Percentiles rank a stretch among this genome's conserved stretches.
phyloP scores from a whole-genome alignment of 2,888 invertebrate species.

The Iselma pallidipennis region DNA sequence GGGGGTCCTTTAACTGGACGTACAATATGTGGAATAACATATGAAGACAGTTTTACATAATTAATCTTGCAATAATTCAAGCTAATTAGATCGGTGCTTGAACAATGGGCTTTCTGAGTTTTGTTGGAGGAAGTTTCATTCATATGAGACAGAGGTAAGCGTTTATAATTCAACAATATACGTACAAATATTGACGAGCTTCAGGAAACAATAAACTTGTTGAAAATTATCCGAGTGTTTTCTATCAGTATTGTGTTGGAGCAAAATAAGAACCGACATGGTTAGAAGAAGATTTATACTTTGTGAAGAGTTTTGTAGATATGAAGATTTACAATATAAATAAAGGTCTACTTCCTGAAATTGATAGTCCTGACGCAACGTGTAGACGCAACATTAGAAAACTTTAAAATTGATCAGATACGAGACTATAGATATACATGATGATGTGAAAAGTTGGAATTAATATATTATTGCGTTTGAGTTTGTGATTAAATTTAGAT shows the following conservation, averaged over 20 bases:
- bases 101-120: no score
- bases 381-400: no score
- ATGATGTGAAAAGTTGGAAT: no score
- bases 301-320: neutral
- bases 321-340: neutral
- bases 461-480: no score
- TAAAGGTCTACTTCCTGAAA: neutral
- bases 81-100: neutral
- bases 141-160: no score
- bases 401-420: no score
- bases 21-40: neutral
- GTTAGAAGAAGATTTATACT: neutral
- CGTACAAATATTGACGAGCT: neutral
- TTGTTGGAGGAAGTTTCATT: no score
- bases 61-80: neutral
- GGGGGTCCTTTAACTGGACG: neutral
- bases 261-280: neutral
- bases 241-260: neutral
- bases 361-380: no score
- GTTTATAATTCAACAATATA: no score
- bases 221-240: neutral
- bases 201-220: neutral
- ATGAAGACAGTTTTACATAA: neutral
- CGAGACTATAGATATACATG: no score
- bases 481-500: no score